Percentiles rank a stretch among this genome's conserved stretches.
Conservation (phyloP, 2,888 invertebrate genomes). For the Geophilus truncorum region DNA sequence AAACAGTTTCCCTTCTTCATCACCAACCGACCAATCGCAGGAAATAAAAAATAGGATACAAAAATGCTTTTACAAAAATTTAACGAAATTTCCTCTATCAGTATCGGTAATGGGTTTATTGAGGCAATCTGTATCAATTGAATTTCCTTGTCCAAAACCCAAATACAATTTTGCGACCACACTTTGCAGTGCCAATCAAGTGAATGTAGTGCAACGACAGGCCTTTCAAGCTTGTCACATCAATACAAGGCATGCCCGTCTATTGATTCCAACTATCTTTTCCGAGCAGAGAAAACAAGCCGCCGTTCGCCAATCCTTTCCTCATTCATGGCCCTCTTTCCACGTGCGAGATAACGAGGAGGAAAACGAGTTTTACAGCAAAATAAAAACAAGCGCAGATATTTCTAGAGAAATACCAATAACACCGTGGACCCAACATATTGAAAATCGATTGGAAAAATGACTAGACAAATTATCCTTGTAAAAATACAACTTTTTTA, state of each 20-base stretch:
- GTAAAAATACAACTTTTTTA: not conserved
- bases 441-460: conserved; percentile 11
- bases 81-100: not conserved
- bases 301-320: conserved; percentile 12
- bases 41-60: not conserved
- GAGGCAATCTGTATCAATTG: conserved; percentile 24
- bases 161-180: conserved; percentile 12
- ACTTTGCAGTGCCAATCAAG: conserved; percentile 24
- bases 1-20: not conserved
- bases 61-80: not conserved
- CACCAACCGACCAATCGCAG: not conserved
- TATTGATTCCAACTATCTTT: conserved; percentile 21
- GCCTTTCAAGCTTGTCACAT: conserved; percentile 27
- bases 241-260: conserved; percentile 20
- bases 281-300: conserved; percentile 15
- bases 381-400: conserved; percentile 6
- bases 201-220: conserved; percentile 16
- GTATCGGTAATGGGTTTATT: not conserved
- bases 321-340: conserved; percentile 16
- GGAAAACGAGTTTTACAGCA: conserved; percentile 15
- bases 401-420: too few relatives aligned
- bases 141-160: conserved; percentile 11
- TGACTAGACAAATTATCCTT: not conserved
- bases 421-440: too few relatives aligned
- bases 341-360: not conserved